Percentiles rank a stretch among this genome's conserved stretches.
These are phyloP conservation scores for Phaethornis superciliosus DNA, from an alignment of 2,113 vertebrate species.

Conservation along the genomic window DNA sequence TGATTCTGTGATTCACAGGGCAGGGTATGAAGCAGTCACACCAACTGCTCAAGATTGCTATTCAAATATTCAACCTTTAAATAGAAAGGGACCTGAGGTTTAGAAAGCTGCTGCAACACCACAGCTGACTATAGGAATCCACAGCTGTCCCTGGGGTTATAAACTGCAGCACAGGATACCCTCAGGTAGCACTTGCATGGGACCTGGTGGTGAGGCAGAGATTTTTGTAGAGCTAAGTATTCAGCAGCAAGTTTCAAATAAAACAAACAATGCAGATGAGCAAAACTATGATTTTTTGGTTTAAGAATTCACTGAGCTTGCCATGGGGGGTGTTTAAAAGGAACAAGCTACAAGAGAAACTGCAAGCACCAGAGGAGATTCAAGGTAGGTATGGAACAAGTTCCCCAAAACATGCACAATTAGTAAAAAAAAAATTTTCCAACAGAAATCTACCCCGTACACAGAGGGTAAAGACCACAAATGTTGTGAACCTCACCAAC, in stretches of 20 bases:
- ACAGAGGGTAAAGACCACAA: not conserved
- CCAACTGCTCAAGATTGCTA: rapidly evolving
- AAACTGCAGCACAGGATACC: not conserved
- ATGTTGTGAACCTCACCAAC: rapidly evolving
- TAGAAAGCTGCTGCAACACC: not conserved
- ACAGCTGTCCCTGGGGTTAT: not conserved
- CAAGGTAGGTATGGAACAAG: not conserved
- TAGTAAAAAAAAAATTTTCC: not conserved
- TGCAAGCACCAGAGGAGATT: not conserved
- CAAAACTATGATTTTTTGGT: not conserved
- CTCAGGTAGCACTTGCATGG: not conserved
- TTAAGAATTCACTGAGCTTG: not conserved
- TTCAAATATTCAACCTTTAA: not conserved
- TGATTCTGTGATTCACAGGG: too few relatives aligned
- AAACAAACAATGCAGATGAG: not conserved
- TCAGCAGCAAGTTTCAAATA: not conserved
- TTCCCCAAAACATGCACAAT: not conserved
- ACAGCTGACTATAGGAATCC: too few relatives aligned
- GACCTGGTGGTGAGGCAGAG: not conserved
- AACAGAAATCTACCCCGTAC: not conserved
- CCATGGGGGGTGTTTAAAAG: not conserved
- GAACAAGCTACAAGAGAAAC: not conserved
- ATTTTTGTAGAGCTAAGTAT: not conserved
- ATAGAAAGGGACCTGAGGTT: not conserved
- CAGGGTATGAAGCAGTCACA: not conserved